Conservation (phyloP, 2,113 vertebrate genomes). For the Thymallus thymallus region DNA sequence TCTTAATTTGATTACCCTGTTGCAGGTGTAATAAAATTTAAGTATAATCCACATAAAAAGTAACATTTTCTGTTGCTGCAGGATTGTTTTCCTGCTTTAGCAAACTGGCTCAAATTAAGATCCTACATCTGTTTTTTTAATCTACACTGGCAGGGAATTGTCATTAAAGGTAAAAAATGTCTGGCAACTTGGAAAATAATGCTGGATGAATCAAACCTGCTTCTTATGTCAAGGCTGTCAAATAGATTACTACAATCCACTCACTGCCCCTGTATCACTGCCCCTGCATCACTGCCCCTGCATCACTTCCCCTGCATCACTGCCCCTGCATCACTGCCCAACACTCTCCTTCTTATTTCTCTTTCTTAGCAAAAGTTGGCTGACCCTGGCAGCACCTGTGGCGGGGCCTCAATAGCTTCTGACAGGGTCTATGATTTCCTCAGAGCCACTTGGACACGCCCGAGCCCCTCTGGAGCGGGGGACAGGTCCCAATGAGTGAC, state of each 20-base stretch:
- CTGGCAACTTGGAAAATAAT: background rate
- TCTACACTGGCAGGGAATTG: background rate
- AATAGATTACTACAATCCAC: background rate
- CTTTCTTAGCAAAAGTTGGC: slow-evolving; percentile 28
- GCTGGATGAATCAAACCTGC: background rate
- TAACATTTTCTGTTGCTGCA: no score
- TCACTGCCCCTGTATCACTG: no score
- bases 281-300: background rate
- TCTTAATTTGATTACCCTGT: no score
- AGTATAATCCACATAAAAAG: no score
- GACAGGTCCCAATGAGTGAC: slow-evolving; percentile 63
- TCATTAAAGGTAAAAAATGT: background rate
- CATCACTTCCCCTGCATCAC: background rate
- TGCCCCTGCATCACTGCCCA: background rate
- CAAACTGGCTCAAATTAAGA: no score
- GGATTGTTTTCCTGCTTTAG: no score
- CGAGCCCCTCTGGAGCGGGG: slow-evolving; percentile 39
- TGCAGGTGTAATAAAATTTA: no score
- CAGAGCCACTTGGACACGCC: slow-evolving; percentile 60
- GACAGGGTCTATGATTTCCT: slow-evolving; percentile 64
- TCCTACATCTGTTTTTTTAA: no score
- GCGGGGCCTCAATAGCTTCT: slow-evolving; percentile 50
- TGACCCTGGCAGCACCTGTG: slow-evolving; percentile 29
- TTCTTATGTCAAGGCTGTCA: background rate
- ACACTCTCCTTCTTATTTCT: background rate